Evolutionary conservation across 2,113 vertebrate species (phyloP), one percentile per base, ranked within the genome.

Genomic region (Microcebus tavaratra): DNA sequence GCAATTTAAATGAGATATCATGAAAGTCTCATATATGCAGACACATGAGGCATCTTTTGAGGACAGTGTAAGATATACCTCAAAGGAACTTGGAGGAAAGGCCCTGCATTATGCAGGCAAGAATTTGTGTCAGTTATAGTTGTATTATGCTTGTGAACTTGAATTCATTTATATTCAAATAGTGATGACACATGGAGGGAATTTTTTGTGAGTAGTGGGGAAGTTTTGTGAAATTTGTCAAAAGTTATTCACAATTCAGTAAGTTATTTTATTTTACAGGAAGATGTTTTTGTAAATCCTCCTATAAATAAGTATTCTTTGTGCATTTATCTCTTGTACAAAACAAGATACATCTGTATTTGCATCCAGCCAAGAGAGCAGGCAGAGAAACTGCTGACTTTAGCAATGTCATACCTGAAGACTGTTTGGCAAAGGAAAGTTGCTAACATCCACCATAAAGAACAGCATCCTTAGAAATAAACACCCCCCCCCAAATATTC

Each of bases 301-400:
- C 20, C 9, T 81, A 3, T 80, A 90, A 84, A 91, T 89, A 95
- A 59, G n/a, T 78, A 88, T 80, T 80, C 53, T 78, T 67, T 76
- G 76, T 31, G 8, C 57, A 90, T 88, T 91, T 92, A 29, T 90
- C 48, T 91, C 65, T 70, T 91, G 18, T 50, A 78, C 50, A 48
- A 96, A 93, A 59, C 36, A 82, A 90, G 20, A 73, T 76, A 78
- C 29, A 95, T n/a, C 87, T 96, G 23, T 63, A 90, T 94, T 96
- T 94, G 78, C 73, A 63, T 90, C 45, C 55, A 92, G 85, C 72
- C 20, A 39, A 95, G 65, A 92, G 12, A 94, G 67, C 45, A 81
- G 75, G 80, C 81, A 95, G 84, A 95, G 42, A 86, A 76, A 90
- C 84, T 93, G 57, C 80, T 96, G 92, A 96, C 39, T 93, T 80